These are phyloP conservation scores for Clusia tigrina DNA, from an alignment of 2,888 invertebrate species.

Conservation along the genomic window DNA sequence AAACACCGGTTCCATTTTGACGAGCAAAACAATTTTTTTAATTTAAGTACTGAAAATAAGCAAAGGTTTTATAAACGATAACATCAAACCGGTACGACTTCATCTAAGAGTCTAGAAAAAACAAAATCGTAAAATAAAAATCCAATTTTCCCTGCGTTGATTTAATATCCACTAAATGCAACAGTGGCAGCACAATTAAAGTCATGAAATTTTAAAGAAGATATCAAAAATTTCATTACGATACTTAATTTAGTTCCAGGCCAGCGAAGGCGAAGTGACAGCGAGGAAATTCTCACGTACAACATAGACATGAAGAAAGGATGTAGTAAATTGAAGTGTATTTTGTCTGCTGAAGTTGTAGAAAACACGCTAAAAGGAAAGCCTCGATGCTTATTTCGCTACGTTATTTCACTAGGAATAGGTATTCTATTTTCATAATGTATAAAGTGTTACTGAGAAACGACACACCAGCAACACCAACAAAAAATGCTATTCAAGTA, in stretches of 20 bases:
- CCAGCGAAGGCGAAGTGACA: neutral
- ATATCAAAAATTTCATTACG: conserved; percentile 2
- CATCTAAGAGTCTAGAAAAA: neutral
- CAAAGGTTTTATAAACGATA: neutral
- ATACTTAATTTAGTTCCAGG: neutral
- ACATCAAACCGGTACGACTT: neutral
- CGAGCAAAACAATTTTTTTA: too few species aligned
- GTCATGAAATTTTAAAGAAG: neutral
- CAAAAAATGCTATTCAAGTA: neutral
- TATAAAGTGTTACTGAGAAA: neutral
- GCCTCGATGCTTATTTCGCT: too few species aligned
- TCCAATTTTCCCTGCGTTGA: neutral
- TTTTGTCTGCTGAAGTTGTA: too few species aligned
- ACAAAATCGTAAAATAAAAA: neutral
- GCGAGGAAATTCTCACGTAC: neutral
- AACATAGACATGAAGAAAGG: too few species aligned
- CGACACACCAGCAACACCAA: neutral
- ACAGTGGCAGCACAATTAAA: neutral
- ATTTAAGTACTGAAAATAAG: too few species aligned
- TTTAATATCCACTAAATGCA: neutral
- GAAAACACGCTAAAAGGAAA: too few species aligned
- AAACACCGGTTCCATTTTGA: too few species aligned
- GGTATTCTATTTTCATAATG: too few species aligned
- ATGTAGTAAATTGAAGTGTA: too few species aligned
- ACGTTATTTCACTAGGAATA: too few species aligned